Conservation (phyloP, 2,113 vertebrate species). For the Macheiramphus alcinus region DNA sequence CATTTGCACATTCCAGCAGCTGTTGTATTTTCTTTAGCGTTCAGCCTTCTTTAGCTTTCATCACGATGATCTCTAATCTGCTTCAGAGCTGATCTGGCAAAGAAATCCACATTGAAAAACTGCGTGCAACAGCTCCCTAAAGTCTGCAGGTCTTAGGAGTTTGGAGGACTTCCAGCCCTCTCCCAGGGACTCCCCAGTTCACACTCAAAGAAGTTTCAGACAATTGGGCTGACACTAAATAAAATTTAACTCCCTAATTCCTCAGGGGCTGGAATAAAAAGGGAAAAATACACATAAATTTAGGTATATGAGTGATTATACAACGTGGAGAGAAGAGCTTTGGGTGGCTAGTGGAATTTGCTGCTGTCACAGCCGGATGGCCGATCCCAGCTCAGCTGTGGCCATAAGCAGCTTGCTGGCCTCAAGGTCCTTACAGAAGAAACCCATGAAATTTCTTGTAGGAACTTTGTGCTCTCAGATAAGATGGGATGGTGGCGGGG, state of each 20-base stretch:
- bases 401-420: neutral
- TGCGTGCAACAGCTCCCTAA: neutral
- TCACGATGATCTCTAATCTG: neutral
- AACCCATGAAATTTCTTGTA: neutral
- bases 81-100: slow-evolving; percentile 37
- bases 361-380: neutral
- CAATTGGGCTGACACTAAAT: neutral
- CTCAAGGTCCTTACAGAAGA: neutral
- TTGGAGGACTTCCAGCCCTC: slow-evolving; percentile 16
- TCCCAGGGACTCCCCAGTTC: neutral
- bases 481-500: fast-evolving
- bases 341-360: neutral
- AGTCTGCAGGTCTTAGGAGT: neutral
- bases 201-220: neutral
- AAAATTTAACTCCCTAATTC: neutral
- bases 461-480: neutral
- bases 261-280: neutral
- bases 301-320: neutral
- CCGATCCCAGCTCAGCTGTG: neutral
- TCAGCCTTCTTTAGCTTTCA: slow-evolving; percentile 38
- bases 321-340: neutral
- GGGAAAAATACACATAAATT: neutral
- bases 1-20: neutral
- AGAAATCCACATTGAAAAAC: neutral
- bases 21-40: slow-evolving; percentile 10